These are phyloP conservation scores for Neelides sp. DNA, from an alignment of 1,140 invertebrate species.

Conservation along the genomic window DNA sequence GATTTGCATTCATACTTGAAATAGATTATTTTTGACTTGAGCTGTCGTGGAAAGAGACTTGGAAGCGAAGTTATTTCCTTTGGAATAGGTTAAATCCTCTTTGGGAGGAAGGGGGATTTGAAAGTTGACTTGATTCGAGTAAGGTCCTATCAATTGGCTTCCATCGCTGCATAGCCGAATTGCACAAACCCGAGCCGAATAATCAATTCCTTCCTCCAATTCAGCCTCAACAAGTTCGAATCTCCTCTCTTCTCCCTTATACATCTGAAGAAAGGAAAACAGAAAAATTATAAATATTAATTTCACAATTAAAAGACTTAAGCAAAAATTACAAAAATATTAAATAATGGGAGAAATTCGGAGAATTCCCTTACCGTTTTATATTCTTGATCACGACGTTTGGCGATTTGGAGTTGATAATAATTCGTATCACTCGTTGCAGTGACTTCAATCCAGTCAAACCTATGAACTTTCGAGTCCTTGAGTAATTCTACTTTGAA, in stretches of 20 bases:
- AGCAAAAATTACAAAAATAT: slow-evolving; percentile 6
- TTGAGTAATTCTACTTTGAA: slow-evolving; percentile 19
- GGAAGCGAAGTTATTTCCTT: slow-evolving; percentile 15
- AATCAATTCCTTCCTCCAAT: slow-evolving; percentile 25
- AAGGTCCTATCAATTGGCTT: slow-evolving; percentile 23
- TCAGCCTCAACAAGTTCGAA: slow-evolving; percentile 16
- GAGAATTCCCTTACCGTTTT: slow-evolving; percentile 19
- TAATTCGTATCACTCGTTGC: slow-evolving; percentile 16
- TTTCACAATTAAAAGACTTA: not conserved
- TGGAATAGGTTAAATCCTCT: slow-evolving; percentile 12
- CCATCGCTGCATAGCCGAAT: slow-evolving; percentile 26
- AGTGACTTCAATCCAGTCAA: slow-evolving; percentile 26
- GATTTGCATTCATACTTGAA: slow-evolving; percentile 7
- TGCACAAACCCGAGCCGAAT: slow-evolving; percentile 23
- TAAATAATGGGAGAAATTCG: not conserved
- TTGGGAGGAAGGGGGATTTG: slow-evolving; percentile 12
- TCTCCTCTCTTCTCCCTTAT: slow-evolving; percentile 15
- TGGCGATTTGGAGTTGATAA: slow-evolving; percentile 29
- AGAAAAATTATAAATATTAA: not conserved
- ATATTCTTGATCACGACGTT: slow-evolving; percentile 27
- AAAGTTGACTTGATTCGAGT: slow-evolving; percentile 26
- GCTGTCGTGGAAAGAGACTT: slow-evolving; percentile 24
- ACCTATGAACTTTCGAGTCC: slow-evolving; percentile 10
- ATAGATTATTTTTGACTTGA: slow-evolving; percentile 17
- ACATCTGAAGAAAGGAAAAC: slow-evolving; percentile 18